Evolutionary conservation across 2,888 invertebrate species (phyloP).

Genomic region (Teleiodes luculella): DNA sequence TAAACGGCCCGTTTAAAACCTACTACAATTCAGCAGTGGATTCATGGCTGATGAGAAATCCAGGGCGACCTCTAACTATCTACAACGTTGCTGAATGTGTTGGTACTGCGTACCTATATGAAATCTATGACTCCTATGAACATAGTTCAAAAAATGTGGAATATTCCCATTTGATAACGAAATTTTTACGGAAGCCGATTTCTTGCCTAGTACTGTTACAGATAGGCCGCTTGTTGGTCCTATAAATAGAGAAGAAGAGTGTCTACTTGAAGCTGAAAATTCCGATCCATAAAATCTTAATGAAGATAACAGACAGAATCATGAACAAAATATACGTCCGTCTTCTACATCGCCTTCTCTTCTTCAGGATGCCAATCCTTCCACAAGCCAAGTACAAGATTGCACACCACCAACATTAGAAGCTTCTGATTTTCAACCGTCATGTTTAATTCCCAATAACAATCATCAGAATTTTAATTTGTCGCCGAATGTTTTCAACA

Average conservation of each 20-base stretch:
- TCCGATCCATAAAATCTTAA: too few species aligned
- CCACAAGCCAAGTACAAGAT: too few species aligned
- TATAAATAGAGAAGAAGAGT: too few species aligned
- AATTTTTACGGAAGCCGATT: background rate
- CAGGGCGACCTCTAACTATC: background rate
- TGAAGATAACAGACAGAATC: background rate
- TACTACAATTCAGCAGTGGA: background rate
- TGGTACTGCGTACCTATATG: slow-evolving; percentile 26
- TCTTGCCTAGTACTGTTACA: background rate
- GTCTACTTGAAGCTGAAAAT: background rate
- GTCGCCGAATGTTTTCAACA: too few species aligned
- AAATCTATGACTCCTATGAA: slow-evolving; percentile 33
- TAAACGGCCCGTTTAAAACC: background rate
- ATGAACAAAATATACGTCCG: too few species aligned
- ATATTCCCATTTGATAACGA: background rate
- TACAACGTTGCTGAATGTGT: slow-evolving; percentile 30
- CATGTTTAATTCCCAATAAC: too few species aligned
- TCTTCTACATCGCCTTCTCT: too few species aligned
- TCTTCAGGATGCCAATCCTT: too few species aligned
- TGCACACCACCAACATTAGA: too few species aligned
- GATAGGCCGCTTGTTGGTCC: too few species aligned
- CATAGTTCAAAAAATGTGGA: slow-evolving; percentile 7
- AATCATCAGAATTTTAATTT: too few species aligned
- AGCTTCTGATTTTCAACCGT: too few species aligned
- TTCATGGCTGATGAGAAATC: background rate